Base-by-base conservation (phyloP, 1,140 invertebrate species). In the Drosophila santomea region DNA sequence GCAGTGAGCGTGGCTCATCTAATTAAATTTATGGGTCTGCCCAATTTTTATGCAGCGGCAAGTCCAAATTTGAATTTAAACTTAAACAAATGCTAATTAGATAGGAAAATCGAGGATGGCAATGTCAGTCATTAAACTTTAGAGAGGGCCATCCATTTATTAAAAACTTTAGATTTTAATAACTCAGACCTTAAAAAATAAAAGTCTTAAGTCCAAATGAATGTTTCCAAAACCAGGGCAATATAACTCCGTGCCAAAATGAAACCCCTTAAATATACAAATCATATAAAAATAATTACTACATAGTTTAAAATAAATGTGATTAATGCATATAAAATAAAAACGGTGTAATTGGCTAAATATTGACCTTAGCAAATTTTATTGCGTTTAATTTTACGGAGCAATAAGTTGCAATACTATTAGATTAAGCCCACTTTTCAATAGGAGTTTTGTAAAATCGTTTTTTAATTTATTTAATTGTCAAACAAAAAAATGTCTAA, bases 1-100 rank as follows among this genome's bases (percentile, higher is more conserved):
- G 68, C 74, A 78, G 56, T 61, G 58, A 59, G 69, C 74, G 32
- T 79, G 74, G 74, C 83, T 88, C 85, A 73, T 76, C 79, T 86
- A 86, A 86, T 86, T 88, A 83, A 76, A 86, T 86, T 83, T 86
- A 86, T 86, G 78, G 83, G 66, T 72, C 64, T 64, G 56, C 45
- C 56, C 35, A 74, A 55, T 62, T 80, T 80, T 66, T 64, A 41
- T 45, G 32, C 8, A 59, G 15, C 17, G 15, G 11, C 32, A 28
- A 59, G 54, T 59, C 25, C 12, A 61, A 59, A 73, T 72, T 72
- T 72, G 15, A 69, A 39, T 71, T 71, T 69, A 57, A 71, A 71
- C 43, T 71, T 71, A 71, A 71, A 58, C 28, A 71, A 71, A 71
- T 58, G 67, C 20, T 71, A 71, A 71, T 71, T 50, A 71, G 44